phyloP scores from a whole-genome alignment of 2,888 invertebrate genomes.

The Dexiosoma caninum region DNA sequence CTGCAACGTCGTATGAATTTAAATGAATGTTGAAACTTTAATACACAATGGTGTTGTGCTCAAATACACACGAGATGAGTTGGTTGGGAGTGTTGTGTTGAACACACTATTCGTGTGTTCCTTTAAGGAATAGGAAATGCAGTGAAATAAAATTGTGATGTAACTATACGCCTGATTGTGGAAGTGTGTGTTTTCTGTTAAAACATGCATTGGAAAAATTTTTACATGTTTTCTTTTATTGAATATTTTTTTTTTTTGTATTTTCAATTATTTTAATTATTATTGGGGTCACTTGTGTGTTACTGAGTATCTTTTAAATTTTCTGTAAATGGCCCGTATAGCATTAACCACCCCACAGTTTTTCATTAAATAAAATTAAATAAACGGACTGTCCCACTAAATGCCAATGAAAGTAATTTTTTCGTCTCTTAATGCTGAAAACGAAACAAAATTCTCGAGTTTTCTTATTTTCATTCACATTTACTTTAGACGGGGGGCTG shows the following conservation, averaged over 20 bases:
- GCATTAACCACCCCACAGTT: too few species aligned
- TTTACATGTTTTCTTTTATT: not conserved
- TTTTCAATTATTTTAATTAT: not conserved
- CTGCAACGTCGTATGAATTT: conserved; percentile 59
- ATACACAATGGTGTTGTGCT: not conserved
- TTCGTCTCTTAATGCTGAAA: too few species aligned
- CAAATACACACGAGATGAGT: not conserved
- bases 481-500: too few species aligned
- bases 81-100: not conserved
- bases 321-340: too few species aligned
- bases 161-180: not conserved
- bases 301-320: too few species aligned
- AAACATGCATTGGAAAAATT: not conserved
- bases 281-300: not conserved
- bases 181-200: not conserved
- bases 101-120: not conserved
- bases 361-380: too few species aligned
- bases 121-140: conserved; percentile 28
- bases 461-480: too few species aligned
- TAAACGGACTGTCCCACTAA: too few species aligned
- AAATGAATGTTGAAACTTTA: conserved; percentile 25
- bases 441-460: too few species aligned
- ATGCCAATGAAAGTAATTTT: too few species aligned
- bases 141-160: conserved; percentile 18
- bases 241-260: not conserved